Percentiles rank a stretch among this genome's conserved stretches.
Evolutionary conservation across 2,888 invertebrate species (phyloP).

Genomic region (Tipula unca): DNA sequence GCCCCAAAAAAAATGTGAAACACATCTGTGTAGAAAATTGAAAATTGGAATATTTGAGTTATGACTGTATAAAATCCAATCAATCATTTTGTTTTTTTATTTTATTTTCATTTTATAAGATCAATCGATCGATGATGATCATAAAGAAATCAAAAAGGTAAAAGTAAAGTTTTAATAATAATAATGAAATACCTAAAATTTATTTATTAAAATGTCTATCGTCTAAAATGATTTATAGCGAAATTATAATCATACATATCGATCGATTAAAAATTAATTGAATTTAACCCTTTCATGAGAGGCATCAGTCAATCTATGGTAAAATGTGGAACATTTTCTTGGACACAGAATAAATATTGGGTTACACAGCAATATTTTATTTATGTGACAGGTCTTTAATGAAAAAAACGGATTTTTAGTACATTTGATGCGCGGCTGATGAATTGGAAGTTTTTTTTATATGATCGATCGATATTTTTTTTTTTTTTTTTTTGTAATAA

Average conservation of each 20-base stretch:
- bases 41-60: neutral
- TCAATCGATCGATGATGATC: neutral
- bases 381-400: conserved; percentile 14
- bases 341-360: neutral
- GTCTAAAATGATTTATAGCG: conserved; percentile 14
- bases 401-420: neutral
- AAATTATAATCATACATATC: neutral
- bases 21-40: neutral
- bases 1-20: neutral
- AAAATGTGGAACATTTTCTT: neutral
- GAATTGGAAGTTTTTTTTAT: neutral
- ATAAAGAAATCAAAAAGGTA: neutral
- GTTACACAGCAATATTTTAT: neutral
- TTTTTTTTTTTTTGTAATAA: too few species aligned
- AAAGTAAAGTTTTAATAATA: neutral
- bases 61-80: neutral
- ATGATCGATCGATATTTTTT: neutral
- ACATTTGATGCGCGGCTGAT: neutral
- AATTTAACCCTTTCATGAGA: neutral
- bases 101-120: too few species aligned
- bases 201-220: conserved; percentile 14
- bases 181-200: neutral
- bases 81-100: neutral
- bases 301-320: neutral
- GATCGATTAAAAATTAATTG: conserved; percentile 14